phyloP scores from a whole-genome alignment of 2,888 invertebrate species.

The Hipparchia semele region DNA sequence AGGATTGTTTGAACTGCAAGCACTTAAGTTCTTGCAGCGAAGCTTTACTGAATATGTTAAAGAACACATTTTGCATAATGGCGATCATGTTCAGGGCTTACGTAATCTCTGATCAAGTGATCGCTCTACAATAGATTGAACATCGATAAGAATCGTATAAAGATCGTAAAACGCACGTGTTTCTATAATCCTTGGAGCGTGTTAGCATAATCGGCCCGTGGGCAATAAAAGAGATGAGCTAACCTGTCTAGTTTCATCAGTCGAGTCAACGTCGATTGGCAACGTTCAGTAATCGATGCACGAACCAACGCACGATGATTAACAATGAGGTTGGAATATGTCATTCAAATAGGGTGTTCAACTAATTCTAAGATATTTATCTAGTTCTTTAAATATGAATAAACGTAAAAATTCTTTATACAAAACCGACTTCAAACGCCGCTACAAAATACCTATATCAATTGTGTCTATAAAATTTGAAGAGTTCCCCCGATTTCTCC shows the following conservation, averaged over 20 bases:
- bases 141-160: not conserved
- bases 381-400: not conserved
- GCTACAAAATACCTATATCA: too few relatives aligned
- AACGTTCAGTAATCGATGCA: slow-evolving; percentile 22
- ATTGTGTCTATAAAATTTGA: too few relatives aligned
- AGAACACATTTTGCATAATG: not conserved
- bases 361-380: not conserved
- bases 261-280: slow-evolving; percentile 17
- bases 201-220: slow-evolving; percentile 7
- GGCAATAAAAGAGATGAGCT: slow-evolving; percentile 1
- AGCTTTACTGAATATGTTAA: too few relatives aligned
- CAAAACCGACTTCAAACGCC: too few relatives aligned
- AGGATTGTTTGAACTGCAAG: too few relatives aligned
- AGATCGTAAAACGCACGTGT: not conserved
- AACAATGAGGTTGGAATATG: slow-evolving; percentile 3
- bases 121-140: not conserved
- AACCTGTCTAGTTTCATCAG: slow-evolving; percentile 18
- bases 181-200: not conserved
- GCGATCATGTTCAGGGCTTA: not conserved
- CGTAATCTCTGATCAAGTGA: not conserved
- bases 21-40: too few relatives aligned
- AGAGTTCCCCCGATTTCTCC: too few relatives aligned
- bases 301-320: slow-evolving; percentile 11
- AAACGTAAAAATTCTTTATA: too few relatives aligned
- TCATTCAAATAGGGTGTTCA: slow-evolving; percentile 4